Evolutionary conservation across 92 coral and sea anemone species (phyloP).

Genomic region (Porites rus): DNA sequence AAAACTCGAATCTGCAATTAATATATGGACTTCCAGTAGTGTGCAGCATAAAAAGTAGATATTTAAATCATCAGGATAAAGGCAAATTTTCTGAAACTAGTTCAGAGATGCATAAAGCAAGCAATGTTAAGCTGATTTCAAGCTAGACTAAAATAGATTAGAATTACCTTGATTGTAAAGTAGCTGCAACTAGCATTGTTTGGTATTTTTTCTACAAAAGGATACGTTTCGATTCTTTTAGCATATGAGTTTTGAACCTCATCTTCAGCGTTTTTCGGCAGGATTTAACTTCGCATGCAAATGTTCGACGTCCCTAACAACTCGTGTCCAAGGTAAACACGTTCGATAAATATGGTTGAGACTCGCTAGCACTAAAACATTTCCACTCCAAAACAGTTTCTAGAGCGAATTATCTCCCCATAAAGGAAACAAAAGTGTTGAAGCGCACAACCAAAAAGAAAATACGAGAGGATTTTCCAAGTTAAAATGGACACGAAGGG

Average conservation of each 20-base stretch:
- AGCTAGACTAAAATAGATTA: too few species aligned
- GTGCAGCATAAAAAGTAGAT: too few species aligned
- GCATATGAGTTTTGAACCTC: slow-evolving; percentile 92
- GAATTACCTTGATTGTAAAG: not conserved
- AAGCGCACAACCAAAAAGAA: not conserved
- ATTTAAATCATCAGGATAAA: too few species aligned
- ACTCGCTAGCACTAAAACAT: not conserved
- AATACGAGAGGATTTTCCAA: not conserved
- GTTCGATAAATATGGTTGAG: not conserved
- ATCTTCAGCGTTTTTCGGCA: slow-evolving; percentile 38
- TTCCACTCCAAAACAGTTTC: not conserved
- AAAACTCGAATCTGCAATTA: too few species aligned
- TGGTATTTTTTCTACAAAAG: slow-evolving; percentile 36
- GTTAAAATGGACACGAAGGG: not conserved
- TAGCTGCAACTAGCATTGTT: not conserved
- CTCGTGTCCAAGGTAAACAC: slow-evolving; percentile 60
- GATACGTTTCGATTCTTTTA: slow-evolving; percentile 98
- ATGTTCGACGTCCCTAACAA: slow-evolving; percentile 50
- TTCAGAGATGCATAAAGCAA: too few species aligned
- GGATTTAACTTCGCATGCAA: slow-evolving; percentile 16
- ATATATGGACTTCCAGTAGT: too few species aligned
- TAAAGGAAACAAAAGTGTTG: not conserved
- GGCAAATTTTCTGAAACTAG: too few species aligned
- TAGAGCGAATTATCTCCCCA: not conserved
- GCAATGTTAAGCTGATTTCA: too few species aligned